These are phyloP conservation scores for Zaprionus ghesquierei DNA, from an alignment of 1,140 invertebrate species.

Conservation along the genomic window DNA sequence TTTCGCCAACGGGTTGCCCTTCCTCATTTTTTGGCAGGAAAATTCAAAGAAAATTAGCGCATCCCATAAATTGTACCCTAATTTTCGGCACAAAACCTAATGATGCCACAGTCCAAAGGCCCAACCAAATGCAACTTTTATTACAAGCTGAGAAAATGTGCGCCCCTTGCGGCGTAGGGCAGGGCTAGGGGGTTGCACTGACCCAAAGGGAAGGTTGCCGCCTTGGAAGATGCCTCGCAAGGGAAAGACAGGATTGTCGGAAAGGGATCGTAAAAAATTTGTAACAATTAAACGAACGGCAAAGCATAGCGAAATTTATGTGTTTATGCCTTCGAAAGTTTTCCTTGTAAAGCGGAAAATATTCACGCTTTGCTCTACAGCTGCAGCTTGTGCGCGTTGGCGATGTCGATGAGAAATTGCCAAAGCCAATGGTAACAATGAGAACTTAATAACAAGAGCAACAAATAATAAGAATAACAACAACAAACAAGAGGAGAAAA, in stretches of 20 bases:
- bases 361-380: background rate
- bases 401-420: slow-evolving; percentile 34
- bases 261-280: slow-evolving; percentile 63
- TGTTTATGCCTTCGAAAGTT: slow-evolving; percentile 34
- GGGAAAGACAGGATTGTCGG: slow-evolving; percentile 20
- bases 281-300: slow-evolving; percentile 59
- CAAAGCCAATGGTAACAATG: slow-evolving; percentile 33
- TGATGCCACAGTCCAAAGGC: slow-evolving; percentile 70
- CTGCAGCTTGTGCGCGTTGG: slow-evolving; percentile 34
- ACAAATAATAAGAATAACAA: slow-evolving; percentile 34
- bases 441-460: slow-evolving; percentile 50
- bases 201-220: slow-evolving; percentile 12
- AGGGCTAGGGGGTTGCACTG: slow-evolving; percentile 40
- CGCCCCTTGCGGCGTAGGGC: slow-evolving; percentile 9
- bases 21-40: slow-evolving; percentile 29
- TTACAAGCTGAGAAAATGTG: slow-evolving; percentile 77
- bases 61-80: slow-evolving; percentile 78
- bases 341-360: slow-evolving; percentile 28
- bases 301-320: slow-evolving; percentile 58
- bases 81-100: slow-evolving; percentile 60
- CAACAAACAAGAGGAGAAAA: slow-evolving; percentile 28
- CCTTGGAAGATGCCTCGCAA: background rate
- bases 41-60: slow-evolving; percentile 72
- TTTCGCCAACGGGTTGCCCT: slow-evolving; percentile 46
- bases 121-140: slow-evolving; percentile 77